Percentiles rank a stretch among this genome's conserved stretches.
Evolutionary conservation across 2,888 invertebrate species (phyloP).

Genomic region (Tanypteryx hageni): DNA sequence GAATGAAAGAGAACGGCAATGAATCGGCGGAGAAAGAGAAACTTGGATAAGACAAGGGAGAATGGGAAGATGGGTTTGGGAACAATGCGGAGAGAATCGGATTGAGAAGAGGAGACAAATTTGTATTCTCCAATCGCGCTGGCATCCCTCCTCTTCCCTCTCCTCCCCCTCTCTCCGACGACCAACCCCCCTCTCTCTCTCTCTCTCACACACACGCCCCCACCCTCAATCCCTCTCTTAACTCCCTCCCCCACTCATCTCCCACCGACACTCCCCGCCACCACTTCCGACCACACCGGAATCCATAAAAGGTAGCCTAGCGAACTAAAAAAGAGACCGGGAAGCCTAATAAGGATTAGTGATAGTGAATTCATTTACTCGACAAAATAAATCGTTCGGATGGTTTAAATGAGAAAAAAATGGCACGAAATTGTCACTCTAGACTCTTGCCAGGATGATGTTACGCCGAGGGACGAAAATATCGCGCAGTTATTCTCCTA

Average conservation of each 20-base stretch:
- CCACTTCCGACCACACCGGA: neutral
- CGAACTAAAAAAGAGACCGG: neutral
- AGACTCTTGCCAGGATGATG: neutral
- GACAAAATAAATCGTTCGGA: neutral
- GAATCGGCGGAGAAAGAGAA: neutral
- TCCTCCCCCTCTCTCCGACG: neutral
- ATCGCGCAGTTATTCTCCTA: neutral
- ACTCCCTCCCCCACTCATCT: no score
- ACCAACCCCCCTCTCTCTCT: neutral
- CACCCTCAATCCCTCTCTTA: no score
- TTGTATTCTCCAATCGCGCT: constrained; percentile 44
- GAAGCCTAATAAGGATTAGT: constrained; percentile 1
- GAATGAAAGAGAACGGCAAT: neutral
- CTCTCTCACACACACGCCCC: neutral
- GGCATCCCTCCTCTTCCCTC: neutral
- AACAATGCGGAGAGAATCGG: constrained; percentile 49
- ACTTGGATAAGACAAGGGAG: neutral
- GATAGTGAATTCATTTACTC: neutral
- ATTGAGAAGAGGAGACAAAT: constrained; percentile 2
- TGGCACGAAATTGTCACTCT: neutral
- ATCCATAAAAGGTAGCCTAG: constrained; percentile 47
- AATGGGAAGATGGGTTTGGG: neutral
- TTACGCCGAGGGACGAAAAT: neutral
- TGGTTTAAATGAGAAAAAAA: neutral
- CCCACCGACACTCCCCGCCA: neutral